Evolutionary conservation across 2,888 invertebrate genomes (phyloP), one percentile per base, ranked within the genome.

Genomic region (Operophtera brumata): DNA sequence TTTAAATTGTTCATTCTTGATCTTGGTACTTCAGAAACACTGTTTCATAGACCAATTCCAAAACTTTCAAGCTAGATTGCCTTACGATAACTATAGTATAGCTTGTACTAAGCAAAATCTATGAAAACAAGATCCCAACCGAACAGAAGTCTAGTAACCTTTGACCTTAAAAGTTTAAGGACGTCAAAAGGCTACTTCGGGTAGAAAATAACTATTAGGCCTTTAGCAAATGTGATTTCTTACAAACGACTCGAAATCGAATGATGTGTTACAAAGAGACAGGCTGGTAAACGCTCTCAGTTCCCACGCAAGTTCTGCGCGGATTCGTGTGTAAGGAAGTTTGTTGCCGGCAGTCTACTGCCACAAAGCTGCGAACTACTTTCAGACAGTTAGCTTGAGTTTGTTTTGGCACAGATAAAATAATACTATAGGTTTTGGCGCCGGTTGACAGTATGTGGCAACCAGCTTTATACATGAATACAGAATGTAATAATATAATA

Each of bases 221-320:
- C 54, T 64, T 62, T 62, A 62, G 62, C 59, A 61, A 53, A 63
- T 57, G 46, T 62, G 65, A 70, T 70, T 65, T 66, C 56, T 30
- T 25, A 43, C 34, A 67, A 62, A 63, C 59, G 62, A 60, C 47
- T 64, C 60, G 50, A 67, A 67, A 72, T 69, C 63, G 66, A 69
- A 67, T 69, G 59, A 62, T 61, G 64, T 63, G 41, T 56, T 62
- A 58, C 54, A 67, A 64, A 64, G 59, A 68, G 56, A 57, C 61
- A 54, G 30, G 37, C 47, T 47, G 55, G 53, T 55, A 50, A 51
- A 43, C 53, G 42, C 6, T 43, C 7, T 26, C 34, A 9, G 53
- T 36, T 54, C 37, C 36, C 42, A 39, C 46, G 32, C 46, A 26
- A 36, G 36, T 10, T 11, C 13, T 13, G 14, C 30, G 11, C 11